Evolutionary conservation across 2,797 vertebrate genomes (phyloP), one percentile per base, ranked within the genome.

Genomic region (Coccyzus lansbergi): DNA sequence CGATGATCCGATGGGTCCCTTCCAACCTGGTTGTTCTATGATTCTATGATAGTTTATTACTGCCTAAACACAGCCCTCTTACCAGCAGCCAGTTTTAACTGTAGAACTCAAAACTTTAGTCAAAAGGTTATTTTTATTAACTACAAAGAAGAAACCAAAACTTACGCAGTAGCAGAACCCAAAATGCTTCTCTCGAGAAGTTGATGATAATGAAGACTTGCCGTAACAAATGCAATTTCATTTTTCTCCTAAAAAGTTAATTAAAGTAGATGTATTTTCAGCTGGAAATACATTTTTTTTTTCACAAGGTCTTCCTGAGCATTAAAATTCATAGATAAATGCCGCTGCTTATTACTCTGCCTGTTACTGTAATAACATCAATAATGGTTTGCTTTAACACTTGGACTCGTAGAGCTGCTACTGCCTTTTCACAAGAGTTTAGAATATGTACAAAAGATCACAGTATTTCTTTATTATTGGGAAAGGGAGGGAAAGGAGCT

Each of bases 141-240:
- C 8, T 86, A 94, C 69, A 94, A 83, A 70, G 92, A 48, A 82
- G 72, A 93, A 88, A 55, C 44, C 95, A 88, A 65, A 94, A 97
- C 98, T 82, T 98, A 99, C 99, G 94, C n/a, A 65, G 96, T 67
- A 26, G 97, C 86, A 9, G 98, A 98, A 77, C 99, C 98, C 67
- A 98, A 95, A 48, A 96, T 97, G 97, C 98, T 99, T 96, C 97
- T 98, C 96, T 99, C 98, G 95, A 99, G 93, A 58, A 99, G 98
- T 71, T 85, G 97, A 97, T 99, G 97, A 97, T 98, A 98, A 97
- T 99, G 99, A 92, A 99, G 97, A 90, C 95, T 98, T 31, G 97
- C 97, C 97, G 98, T 97, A 94, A 99, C 78, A 93, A 99, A 99
- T 68, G 98, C 99, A 76, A 99, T 94, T 34, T 98, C 97, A 75